Percentiles rank a stretch among this genome's conserved stretches.
phyloP scores from a whole-genome alignment of 2,797 vertebrate genomes.

The Xenentodon cancila region DNA sequence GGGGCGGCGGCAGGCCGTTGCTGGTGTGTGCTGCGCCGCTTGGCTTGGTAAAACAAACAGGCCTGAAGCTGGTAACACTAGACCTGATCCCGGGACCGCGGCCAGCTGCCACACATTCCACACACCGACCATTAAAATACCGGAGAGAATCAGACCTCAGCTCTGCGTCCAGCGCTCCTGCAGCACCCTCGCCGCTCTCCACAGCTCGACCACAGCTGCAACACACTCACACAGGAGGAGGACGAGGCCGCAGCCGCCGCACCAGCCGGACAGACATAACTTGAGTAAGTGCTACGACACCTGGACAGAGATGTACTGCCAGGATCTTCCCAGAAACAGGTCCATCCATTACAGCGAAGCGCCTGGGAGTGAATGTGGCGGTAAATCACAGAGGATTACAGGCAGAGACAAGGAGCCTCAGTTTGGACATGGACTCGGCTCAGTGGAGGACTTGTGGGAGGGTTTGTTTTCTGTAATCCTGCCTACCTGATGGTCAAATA shows the following conservation, averaged over 20 bases:
- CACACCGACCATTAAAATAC: slow-evolving; percentile 86
- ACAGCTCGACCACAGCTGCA: slow-evolving; percentile 18
- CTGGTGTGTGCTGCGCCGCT: slow-evolving; percentile 55
- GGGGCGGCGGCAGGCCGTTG: slow-evolving; percentile 34
- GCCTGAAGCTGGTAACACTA: slow-evolving; percentile 82
- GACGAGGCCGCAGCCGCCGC: slow-evolving; percentile 39
- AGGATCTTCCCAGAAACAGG: slow-evolving; percentile 41
- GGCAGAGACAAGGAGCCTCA: slow-evolving; percentile 68
- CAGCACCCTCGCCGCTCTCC: slow-evolving; percentile 8
- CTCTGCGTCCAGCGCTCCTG: slow-evolving; percentile 46
- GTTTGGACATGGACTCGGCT: slow-evolving; percentile 63
- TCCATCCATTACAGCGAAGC: slow-evolving; percentile 38
- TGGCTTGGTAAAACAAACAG: slow-evolving; percentile 87
- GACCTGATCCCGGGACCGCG: slow-evolving; percentile 69
- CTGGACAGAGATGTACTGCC: slow-evolving; percentile 42
- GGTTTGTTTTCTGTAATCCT: slow-evolving; percentile 52
- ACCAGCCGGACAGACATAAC: slow-evolving; percentile 22
- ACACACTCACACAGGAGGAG: slow-evolving; percentile 23
- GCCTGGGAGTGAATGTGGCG: slow-evolving; percentile 39
- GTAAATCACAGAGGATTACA: slow-evolving; percentile 73
- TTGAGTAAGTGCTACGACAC: slow-evolving; percentile 39
- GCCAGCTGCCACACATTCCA: slow-evolving; percentile 87
- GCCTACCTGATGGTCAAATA: background rate
- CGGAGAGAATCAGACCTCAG: slow-evolving; percentile 73
- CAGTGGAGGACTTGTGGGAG: slow-evolving; percentile 69